These are phyloP conservation scores for Torymus tubicola DNA, from an alignment of 2,888 invertebrate species.

Conservation along the genomic window DNA sequence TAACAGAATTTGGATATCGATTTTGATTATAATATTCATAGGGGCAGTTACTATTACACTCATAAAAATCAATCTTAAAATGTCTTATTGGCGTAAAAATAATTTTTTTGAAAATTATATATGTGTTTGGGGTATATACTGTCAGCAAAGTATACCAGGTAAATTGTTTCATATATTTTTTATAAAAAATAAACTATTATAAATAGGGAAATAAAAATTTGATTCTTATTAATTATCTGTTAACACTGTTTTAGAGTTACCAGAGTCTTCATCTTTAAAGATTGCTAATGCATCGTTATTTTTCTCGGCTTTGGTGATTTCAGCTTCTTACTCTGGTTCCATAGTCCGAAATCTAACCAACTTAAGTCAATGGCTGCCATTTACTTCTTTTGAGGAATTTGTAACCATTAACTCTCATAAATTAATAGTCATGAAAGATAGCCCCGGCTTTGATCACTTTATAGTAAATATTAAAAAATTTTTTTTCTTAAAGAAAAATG, in stretches of 20 bases:
- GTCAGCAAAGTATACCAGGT: slow-evolving; percentile 39
- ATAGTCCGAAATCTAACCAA: slow-evolving; percentile 34
- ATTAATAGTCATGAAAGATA: too few species aligned
- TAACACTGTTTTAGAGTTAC: slow-evolving; percentile 11
- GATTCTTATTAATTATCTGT: neutral
- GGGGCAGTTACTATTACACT: too few species aligned
- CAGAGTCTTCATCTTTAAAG: slow-evolving; percentile 15
- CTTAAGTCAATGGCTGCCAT: slow-evolving; percentile 2
- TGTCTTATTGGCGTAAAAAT: too few species aligned
- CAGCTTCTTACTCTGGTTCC: slow-evolving; percentile 25
- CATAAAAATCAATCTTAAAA: too few species aligned
- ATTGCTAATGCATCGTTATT: slow-evolving; percentile 27
- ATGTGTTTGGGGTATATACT: too few species aligned
- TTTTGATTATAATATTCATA: neutral
- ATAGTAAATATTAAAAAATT: too few species aligned
- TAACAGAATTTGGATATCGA: slow-evolving; percentile 9
- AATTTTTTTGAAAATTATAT: too few species aligned
- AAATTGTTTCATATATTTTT: neutral
- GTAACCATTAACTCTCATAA: too few species aligned
- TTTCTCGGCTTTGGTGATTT: slow-evolving; percentile 15
- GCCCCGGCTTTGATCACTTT: too few species aligned
- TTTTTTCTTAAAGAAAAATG: too few species aligned
- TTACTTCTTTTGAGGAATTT: neutral
- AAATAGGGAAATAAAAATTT: neutral
- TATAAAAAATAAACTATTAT: neutral